Evolutionary conservation across 2,888 invertebrate species (phyloP).

Genomic region (Caenorhabditis doughertyi): DNA sequence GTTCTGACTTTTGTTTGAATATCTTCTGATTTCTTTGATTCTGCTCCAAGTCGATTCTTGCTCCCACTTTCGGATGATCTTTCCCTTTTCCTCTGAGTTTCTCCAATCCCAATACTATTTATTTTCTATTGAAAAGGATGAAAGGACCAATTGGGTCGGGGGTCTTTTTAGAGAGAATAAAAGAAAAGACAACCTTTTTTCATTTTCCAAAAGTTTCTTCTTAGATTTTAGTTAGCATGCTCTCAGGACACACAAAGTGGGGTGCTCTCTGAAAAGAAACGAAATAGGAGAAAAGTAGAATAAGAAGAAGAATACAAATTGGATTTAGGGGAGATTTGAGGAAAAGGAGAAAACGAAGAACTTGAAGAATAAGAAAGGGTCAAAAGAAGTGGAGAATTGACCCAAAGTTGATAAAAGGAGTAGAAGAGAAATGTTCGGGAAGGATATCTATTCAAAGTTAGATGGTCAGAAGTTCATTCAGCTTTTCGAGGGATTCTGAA

Average conservation of each 20-base stretch:
- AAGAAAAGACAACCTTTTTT: constrained; percentile 22
- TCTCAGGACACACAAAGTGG: constrained; percentile 21
- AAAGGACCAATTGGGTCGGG: neutral
- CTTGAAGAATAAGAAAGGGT: neutral
- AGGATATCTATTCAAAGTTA: too few species aligned
- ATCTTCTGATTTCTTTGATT: neutral
- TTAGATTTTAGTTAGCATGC: constrained; percentile 19
- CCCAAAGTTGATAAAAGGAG: neutral
- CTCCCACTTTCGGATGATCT: neutral
- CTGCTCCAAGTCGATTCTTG: too few species aligned
- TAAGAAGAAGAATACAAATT: constrained; percentile 26
- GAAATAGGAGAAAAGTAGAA: constrained; percentile 18
- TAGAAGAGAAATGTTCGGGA: neutral
- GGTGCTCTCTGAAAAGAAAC: constrained; percentile 34
- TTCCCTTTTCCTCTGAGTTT: neutral
- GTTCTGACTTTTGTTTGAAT: neutral
- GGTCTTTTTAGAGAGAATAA: neutral
- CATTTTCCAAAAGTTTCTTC: constrained; percentile 12
- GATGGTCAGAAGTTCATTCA: too few species aligned
- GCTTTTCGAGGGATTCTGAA: too few species aligned
- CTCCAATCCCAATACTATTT: neutral
- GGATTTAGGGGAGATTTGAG: constrained; percentile 34
- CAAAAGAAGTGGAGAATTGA: constrained; percentile 4
- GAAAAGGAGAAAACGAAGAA: too few species aligned
- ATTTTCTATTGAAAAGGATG: neutral